Percentiles rank a stretch among this genome's conserved stretches.
Evolutionary conservation across 1,140 invertebrate genomes (phyloP).

Genomic region (Lamellibrachia luymesi): DNA sequence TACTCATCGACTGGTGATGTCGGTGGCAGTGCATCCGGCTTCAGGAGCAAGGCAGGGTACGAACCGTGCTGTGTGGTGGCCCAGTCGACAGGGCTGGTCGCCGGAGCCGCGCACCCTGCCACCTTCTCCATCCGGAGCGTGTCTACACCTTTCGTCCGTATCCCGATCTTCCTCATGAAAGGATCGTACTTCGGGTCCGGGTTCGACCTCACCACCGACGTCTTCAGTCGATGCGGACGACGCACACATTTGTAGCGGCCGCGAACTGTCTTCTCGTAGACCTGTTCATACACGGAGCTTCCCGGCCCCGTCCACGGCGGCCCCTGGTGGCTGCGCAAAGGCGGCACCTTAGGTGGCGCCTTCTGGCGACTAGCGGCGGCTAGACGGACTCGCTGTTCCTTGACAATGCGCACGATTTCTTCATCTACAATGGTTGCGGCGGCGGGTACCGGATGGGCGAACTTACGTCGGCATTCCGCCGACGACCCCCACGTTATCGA

Average conservation of each 20-base stretch:
- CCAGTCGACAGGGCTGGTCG: not conserved
- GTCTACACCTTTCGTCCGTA: not conserved
- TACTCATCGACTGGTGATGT: not conserved
- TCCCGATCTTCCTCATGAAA: not conserved
- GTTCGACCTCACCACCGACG: not conserved
- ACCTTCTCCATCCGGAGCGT: not conserved
- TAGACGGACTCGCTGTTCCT: not conserved
- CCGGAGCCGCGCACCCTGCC: not conserved
- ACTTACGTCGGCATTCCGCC: not conserved
- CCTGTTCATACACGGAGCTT: not conserved
- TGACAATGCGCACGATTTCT: not conserved
- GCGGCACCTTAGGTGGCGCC: not conserved
- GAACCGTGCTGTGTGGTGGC: not conserved
- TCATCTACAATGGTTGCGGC: not conserved
- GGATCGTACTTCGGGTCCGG: not conserved
- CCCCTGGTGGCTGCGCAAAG: not conserved
- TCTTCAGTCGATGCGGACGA: not conserved
- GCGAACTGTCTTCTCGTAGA: not conserved
- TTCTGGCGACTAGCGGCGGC: not conserved
- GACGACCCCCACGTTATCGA: not conserved
- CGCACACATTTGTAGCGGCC: not conserved
- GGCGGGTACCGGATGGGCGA: not conserved
- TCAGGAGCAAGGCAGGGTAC: not conserved
- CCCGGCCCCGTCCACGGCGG: too few relatives aligned
- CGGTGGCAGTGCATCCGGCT: not conserved